Evolutionary conservation across 2,113 vertebrate species (phyloP), one percentile per base, ranked within the genome.

Genomic region (Aegotheles bennettii): DNA sequence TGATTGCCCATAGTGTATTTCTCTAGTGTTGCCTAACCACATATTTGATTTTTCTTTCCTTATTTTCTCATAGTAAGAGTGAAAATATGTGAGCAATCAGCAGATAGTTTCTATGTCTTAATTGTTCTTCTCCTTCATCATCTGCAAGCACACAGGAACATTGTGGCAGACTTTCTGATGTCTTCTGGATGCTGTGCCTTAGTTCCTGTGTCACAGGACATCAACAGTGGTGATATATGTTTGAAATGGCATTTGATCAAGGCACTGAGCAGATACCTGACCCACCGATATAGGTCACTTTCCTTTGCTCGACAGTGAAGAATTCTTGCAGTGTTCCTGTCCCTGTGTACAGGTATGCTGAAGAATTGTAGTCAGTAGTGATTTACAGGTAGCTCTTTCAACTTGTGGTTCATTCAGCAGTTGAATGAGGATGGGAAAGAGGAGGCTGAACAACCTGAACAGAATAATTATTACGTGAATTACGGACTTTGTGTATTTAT

Each of bases 161-260:
- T 5, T 33, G 40, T 91, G 85, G 70, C 88, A 83, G n/a, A 19
- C 31, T n/a, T 8, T 31, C 43, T 53, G 57, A 25, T 81, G 90
- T 88, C 51, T 71, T 93, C 71, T 94, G 68, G 25, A 33, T 83
- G 45, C 7, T 3, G 20, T 87, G 71, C 36, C 36, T 81, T 29
- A 38, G 28, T 79, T 83, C 36, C 50, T 33, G 5, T 38, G 35
- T 59, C 4, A 12, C 24, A 26, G 74, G 51, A 36, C 16, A 9
- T 56, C 24, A 60, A 38, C 21, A 56, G 18, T 91, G 84, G 64
- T 87, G 57, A 65, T 89, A 20, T 89, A 18, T 75, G 80, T 90
- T 93, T 95, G 76, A 73, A 85, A 64, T 88, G 92, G 74, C 78
- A 75, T 93, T 73, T 57, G 70, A 17, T 85, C 82, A 88, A 36